Evolutionary conservation across 2,113 vertebrate species (phyloP).

Genomic region (Percopsis transmontana): DNA sequence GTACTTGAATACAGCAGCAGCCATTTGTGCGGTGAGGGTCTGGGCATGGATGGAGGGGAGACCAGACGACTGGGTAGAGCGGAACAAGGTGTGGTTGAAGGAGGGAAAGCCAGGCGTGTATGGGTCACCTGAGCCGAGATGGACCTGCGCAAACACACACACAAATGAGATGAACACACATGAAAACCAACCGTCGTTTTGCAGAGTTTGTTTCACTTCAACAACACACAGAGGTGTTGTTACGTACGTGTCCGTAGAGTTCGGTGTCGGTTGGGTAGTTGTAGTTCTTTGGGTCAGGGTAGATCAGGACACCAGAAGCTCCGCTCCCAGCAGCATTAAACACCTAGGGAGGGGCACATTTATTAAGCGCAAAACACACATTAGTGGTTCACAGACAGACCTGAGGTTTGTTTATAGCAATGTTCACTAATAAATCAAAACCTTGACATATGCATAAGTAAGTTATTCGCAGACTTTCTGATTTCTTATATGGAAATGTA

Average conservation of each 20-base stretch:
- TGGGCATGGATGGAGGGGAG: slow-evolving; percentile 89
- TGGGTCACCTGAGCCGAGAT: slow-evolving; percentile 92
- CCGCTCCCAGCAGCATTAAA: slow-evolving; percentile 79
- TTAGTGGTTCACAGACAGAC: background rate
- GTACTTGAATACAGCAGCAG: slow-evolving; percentile 78
- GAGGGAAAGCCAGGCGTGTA: slow-evolving; percentile 97
- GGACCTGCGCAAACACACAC: slow-evolving; percentile 80
- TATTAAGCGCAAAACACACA: background rate
- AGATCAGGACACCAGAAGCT: slow-evolving; percentile 86
- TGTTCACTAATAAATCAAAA: too few species aligned
- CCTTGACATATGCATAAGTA: too few species aligned
- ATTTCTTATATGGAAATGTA: too few species aligned
- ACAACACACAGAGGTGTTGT: background rate
- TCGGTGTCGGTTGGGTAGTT: background rate
- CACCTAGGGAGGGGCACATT: slow-evolving; percentile 75
- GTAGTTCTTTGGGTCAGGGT: slow-evolving; percentile 66
- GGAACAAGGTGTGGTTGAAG: slow-evolving; percentile 93
- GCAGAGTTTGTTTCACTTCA: background rate
- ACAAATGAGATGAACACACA: background rate
- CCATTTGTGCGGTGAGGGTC: slow-evolving; percentile 79
- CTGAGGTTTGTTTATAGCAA: too few species aligned
- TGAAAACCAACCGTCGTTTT: background rate
- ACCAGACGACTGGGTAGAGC: slow-evolving; percentile 84
- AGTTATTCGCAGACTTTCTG: too few species aligned
- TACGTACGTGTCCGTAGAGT: slow-evolving; percentile 89